A percentile compares a stretch with the other conserved stretches of the same genome.
Conservation (phyloP, 2,797 vertebrate species). For the Coccyzus lansbergi region DNA sequence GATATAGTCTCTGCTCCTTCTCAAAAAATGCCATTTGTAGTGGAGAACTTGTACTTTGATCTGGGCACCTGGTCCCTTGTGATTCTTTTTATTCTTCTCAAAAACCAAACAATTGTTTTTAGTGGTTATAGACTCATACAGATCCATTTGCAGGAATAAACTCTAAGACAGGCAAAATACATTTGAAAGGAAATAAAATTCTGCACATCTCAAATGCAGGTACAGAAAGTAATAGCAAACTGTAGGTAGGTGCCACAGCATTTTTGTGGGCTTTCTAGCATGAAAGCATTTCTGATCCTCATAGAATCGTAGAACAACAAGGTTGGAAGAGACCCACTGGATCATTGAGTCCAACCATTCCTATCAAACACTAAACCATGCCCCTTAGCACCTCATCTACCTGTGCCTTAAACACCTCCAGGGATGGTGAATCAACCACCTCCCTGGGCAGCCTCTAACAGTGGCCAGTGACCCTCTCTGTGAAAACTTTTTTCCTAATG, state of each 20-base stretch:
- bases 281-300: background rate
- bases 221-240: background rate
- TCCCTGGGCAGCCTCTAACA: too few relatives aligned
- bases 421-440: too few relatives aligned
- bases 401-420: too few relatives aligned
- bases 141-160: background rate
- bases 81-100: background rate
- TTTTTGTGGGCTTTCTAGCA: background rate
- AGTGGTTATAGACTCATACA: background rate
- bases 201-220: background rate
- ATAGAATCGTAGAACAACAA: too few relatives aligned
- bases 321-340: too few relatives aligned
- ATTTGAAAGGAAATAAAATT: background rate
- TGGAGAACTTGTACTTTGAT: background rate
- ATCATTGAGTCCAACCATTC: too few relatives aligned
- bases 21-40: background rate
- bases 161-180: background rate
- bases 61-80: background rate
- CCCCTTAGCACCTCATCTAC: too few relatives aligned
- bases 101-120: rapidly evolving
- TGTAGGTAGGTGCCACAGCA: background rate
- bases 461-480: too few relatives aligned
- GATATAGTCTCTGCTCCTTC: background rate
- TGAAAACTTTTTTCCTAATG: too few relatives aligned
- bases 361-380: too few relatives aligned